These are phyloP conservation scores for Patagioenas fasciata DNA, from an alignment of 2,113 vertebrate genomes.

Conservation along the genomic window DNA sequence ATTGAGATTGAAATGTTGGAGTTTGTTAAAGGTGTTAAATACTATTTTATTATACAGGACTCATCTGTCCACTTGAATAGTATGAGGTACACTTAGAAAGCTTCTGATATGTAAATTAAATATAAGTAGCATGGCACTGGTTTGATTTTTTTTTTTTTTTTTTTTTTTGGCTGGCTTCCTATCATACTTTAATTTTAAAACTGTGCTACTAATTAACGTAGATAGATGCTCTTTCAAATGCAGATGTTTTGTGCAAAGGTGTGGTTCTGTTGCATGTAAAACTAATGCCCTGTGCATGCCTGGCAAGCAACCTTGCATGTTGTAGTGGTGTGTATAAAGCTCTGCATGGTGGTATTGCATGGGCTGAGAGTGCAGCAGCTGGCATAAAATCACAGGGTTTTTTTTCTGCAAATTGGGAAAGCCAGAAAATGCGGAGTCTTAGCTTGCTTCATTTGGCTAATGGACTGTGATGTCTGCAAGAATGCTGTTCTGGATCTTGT, in stretches of 20 bases:
- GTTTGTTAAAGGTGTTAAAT: neutral
- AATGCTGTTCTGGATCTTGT: neutral
- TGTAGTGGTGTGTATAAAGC: accelerated
- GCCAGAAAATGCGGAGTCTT: neutral
- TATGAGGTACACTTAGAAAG: neutral
- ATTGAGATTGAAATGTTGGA: neutral
- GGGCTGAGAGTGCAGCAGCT: neutral
- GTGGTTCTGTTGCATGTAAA: neutral
- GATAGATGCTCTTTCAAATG: neutral
- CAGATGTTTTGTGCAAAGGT: neutral
- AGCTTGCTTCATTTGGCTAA: neutral
- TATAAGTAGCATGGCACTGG: neutral
- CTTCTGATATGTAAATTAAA: neutral
- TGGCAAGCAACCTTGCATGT: neutral
- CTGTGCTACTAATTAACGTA: neutral
- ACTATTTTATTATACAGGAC: neutral
- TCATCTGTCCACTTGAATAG: neutral
- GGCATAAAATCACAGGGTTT: neutral
- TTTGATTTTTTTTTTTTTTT: neutral
- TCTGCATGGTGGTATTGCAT: neutral
- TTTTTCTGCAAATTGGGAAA: neutral
- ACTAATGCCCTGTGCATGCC: neutral
- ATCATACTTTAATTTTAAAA: neutral
- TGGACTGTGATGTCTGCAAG: neutral
- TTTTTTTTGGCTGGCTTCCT: neutral